Base-by-base conservation (phyloP, 2,888 invertebrate genomes). In the Callosobruchus maculatus region DNA sequence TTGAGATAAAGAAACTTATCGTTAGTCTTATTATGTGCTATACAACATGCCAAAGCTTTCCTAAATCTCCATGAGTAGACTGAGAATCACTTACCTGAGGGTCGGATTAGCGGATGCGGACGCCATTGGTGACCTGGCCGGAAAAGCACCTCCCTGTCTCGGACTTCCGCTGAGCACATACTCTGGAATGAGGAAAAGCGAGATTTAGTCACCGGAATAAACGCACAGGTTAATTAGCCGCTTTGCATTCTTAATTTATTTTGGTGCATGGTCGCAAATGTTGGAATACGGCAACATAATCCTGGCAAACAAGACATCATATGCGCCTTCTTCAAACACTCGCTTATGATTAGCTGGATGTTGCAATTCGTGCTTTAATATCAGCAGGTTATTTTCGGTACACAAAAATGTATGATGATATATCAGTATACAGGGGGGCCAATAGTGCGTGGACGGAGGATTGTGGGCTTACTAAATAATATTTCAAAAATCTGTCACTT, bases 121-220 rank as follows among this genome's bases (percentile, higher is more conserved):
- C 74, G 86, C 83, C 84, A 87, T 85, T 72, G 89, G 88, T 77
- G 87, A 87, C 78, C 88, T 83, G 67, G 86, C 87, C 71, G 87
- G 89, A 83, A 88, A 90, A 78, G 88, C 83, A 83, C 88, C 86
- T 21, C 21, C 86, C 67, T 21, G 21, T 85, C 89, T 88, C 82
- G 89, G 89, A 84, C 89, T 89, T 78, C 87, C 86, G 81, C 88
- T 88, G 84, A 89, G 88, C 80, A 89, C 88, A 85, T 90, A 90
- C 85, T 90, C 90, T 90, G 87, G 72, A 87, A 87, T 75, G 76
- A 22, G 30, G 20, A 70, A 22, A 21, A 21, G 49, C 13, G 49
- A 1, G 13, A 49, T 49, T 49, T 49, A 49, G 49, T 49, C 4
- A 49, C 49, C 13, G 49, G 49, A 49, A 49, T 49, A 49, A 49